Conservation (phyloP, 1,140 invertebrate species). For the Drosophila yakuba region DNA sequence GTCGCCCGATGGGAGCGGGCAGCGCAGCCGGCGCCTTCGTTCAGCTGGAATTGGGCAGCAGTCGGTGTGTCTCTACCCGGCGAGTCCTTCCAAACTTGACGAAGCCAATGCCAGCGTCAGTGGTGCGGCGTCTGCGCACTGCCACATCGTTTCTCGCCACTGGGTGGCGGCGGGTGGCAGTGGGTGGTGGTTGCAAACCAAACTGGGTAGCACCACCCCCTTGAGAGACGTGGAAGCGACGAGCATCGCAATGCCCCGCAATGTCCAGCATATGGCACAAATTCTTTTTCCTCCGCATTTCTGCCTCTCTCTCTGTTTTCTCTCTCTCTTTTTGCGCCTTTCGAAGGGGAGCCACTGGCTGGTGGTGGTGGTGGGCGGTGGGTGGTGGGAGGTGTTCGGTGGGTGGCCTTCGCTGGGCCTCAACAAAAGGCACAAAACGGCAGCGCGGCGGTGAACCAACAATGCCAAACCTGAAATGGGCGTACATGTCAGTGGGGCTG, state of each 20-base stretch:
- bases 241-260: conserved; percentile 65
- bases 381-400: background rate
- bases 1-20: conserved; percentile 22
- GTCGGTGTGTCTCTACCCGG: conserved; percentile 48
- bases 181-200: background rate
- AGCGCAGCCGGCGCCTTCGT: conserved; percentile 61
- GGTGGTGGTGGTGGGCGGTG: too few relatives aligned
- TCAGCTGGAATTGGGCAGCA: conserved; percentile 76
- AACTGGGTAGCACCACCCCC: background rate
- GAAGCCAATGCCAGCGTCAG: conserved; percentile 68
- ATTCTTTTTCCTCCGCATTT: conserved; percentile 50
- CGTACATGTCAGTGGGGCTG: conserved; percentile 20
- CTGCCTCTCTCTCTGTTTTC: background rate
- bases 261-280: conserved; percentile 77
- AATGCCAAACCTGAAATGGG: conserved; percentile 53
- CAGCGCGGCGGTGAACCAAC: conserved; percentile 40
- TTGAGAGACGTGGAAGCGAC: background rate
- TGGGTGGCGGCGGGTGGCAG: background rate
- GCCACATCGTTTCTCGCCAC: too few relatives aligned
- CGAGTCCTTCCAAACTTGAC: conserved; percentile 62
- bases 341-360: background rate
- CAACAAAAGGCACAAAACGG: conserved; percentile 73
- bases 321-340: conserved; percentile 13
- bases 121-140: conserved; percentile 66
- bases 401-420: conserved; percentile 1